Percentiles rank a stretch among this genome's conserved stretches.
Evolutionary conservation across 2,113 vertebrate species (phyloP).

Genomic region (Coryphaenoides rupestris): DNA sequence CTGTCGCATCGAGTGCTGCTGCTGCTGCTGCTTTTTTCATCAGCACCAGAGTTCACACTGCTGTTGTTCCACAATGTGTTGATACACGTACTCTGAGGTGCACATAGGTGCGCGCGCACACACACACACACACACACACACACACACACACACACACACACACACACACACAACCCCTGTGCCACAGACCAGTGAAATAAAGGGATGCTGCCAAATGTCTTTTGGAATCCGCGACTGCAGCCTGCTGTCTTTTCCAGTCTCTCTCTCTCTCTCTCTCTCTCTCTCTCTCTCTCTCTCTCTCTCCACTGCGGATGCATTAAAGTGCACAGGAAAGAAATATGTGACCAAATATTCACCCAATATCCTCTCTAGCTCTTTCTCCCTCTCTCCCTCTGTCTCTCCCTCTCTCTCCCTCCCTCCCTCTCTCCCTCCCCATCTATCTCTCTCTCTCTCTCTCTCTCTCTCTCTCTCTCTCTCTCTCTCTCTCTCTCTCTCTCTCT

Average conservation of each 20-base stretch:
- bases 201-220: conserved; percentile 62
- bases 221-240: conserved; percentile 54
- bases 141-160: conserved; percentile 34
- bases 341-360: too few species aligned
- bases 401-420: conserved; percentile 29
- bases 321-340: too few species aligned
- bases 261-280: conserved; percentile 32
- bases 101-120: background rate
- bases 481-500: background rate
- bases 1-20: background rate
- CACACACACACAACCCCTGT: conserved; percentile 33
- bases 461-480: background rate
- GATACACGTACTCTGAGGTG: conserved; percentile 12
- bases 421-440: too few species aligned
- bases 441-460: too few species aligned
- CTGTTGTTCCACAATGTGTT: conserved; percentile 34
- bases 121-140: conserved; percentile 23
- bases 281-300: conserved; percentile 42
- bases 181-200: conserved; percentile 41
- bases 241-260: conserved; percentile 63
- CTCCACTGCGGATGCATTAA: background rate
- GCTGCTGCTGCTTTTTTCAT: conserved; percentile 11
- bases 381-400: conserved; percentile 36
- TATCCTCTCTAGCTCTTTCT: conserved; percentile 23
- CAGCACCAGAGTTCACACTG: conserved; percentile 27